Evolutionary conservation across 2,113 vertebrate genomes (phyloP).

Genomic region (Neogale vison): DNA sequence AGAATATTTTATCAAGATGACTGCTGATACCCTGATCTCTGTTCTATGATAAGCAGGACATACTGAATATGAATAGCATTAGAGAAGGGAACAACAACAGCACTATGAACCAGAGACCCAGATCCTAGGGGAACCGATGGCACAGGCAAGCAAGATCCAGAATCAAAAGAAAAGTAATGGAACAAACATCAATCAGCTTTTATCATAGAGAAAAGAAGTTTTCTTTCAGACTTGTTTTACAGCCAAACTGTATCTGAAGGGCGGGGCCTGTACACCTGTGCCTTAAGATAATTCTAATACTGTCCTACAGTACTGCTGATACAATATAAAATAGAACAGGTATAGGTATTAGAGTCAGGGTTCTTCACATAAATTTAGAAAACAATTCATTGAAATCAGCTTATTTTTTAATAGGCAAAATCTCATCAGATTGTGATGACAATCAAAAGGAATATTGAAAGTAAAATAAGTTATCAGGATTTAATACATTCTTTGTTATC

Average conservation of each 20-base stretch:
- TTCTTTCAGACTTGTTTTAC: not conserved
- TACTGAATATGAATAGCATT: not conserved
- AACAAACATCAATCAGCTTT: too few species aligned
- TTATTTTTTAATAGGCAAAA: not conserved
- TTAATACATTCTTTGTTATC: not conserved
- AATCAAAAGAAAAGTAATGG: not conserved
- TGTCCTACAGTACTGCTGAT: not conserved
- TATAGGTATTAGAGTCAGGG: rapidly evolving
- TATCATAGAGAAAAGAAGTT: not conserved
- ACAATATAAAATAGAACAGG: not conserved
- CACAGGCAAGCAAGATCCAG: not conserved
- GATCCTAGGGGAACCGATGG: not conserved
- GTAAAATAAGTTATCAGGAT: not conserved
- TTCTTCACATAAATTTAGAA: not conserved
- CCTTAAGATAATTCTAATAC: not conserved
- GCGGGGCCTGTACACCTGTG: not conserved
- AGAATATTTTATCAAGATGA: not conserved
- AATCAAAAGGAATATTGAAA: not conserved
- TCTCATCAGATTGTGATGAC: not conserved
- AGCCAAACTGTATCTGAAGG: not conserved
- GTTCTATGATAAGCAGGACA: not conserved
- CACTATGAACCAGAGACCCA: not conserved
- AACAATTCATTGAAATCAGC: not conserved
- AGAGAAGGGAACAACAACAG: not conserved
- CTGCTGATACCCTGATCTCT: not conserved